These are phyloP conservation scores for Ptychodera flava DNA, from an alignment of 35 echinoderm and acorn worm species.

Conservation along the genomic window DNA sequence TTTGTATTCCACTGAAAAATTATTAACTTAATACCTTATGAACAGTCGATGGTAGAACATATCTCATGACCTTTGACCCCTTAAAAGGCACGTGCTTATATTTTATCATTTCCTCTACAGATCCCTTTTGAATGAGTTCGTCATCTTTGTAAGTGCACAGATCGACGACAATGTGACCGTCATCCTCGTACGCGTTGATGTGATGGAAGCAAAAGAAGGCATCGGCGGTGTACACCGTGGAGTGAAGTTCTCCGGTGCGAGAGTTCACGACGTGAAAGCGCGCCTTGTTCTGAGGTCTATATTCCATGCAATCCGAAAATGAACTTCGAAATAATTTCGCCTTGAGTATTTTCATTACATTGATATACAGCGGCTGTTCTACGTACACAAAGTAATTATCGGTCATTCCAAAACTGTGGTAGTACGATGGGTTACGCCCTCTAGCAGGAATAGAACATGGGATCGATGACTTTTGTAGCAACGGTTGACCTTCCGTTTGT, in stretches of 20 bases:
- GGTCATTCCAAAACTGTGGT: conserved; percentile 80
- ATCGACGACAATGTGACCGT: not conserved
- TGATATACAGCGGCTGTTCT: conserved; percentile 58
- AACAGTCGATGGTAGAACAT: not conserved
- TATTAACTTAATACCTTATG: not conserved
- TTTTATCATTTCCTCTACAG: not conserved
- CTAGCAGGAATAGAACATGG: conserved; percentile 49
- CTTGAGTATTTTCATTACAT: conserved; percentile 16
- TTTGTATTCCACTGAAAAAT: no score
- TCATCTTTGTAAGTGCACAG: not conserved
- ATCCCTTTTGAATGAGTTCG: not conserved
- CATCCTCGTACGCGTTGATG: not conserved
- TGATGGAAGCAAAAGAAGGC: not conserved
- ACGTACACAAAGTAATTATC: conserved; percentile 77
- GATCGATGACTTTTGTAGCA: no score
- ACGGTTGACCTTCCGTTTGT: no score
- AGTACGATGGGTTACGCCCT: conserved; percentile 50
- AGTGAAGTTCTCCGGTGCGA: not conserved
- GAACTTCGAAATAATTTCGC: not conserved
- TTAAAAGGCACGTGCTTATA: not conserved
- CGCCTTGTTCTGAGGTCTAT: not conserved
- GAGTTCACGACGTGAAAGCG: not conserved
- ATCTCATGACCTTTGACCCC: not conserved
- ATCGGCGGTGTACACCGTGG: not conserved
- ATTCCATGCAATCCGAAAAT: not conserved